Base-by-base conservation (phyloP, 2,797 vertebrate species). In the Crypturellus tataupa region DNA sequence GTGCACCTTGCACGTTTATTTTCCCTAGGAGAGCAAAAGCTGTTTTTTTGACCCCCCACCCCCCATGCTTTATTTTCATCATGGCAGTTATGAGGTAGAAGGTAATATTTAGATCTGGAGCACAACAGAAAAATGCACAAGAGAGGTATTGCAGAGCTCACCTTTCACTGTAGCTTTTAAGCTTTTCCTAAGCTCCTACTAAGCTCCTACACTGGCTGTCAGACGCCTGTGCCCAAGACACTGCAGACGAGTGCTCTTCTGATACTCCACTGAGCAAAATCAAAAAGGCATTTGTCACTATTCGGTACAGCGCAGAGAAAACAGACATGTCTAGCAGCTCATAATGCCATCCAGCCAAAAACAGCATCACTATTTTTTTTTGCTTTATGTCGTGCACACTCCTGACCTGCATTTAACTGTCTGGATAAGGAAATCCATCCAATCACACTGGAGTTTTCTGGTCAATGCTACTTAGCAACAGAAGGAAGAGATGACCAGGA, bases 381-480 rank as follows among this genome's bases (percentile, higher is more conserved):
- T 55, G 42, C 14, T 56, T 73, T 39, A 55, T 39, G 55, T 21
- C 77, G 40, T 56, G 24, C 42, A 31, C 29, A 6, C 15, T 67
- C 49, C 77, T 87, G 77, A 80, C 73, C 87, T 79, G 68, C 86
- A 68, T 70, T 86, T 91, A 85, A 82, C 56, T 67, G 70, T 23
- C 46, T 72, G 58, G 55, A 47, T 23, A 59, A 67, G 80, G 58
- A 80, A 29, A 76, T 64, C 19, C 29, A 35, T 37, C 56, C 65
- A 80, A 17, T 31, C 31, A 33, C 12, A 69, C n/a, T 47, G 49
- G 60, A 80, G 44, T 71, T 17, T 80, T 73, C 85, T 75, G 60
- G 20, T 40, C 44, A 80, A 24, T 0, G 2, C 12, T 42, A n/a
- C 39, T 21, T 29, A 53, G 59, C 20, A 70, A 51, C 16, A 68